Evolutionary conservation across 1,140 invertebrate species (phyloP), one percentile per base, ranked within the genome.

Genomic region (Lordiphosa clarofinis): DNA sequence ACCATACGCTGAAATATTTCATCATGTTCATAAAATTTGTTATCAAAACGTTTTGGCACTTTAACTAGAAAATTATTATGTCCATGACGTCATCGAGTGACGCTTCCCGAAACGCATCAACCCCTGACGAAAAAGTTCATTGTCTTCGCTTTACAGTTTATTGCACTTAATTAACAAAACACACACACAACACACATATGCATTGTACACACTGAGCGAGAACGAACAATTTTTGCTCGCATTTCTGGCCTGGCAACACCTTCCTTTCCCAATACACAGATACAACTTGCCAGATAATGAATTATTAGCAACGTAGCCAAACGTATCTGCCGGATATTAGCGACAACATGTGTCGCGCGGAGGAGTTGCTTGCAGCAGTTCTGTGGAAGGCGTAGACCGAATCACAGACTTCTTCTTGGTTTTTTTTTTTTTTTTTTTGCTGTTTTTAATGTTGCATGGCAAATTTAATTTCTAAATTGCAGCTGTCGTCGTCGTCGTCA

Each of bases 401-500:
- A 71, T 67, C 76, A 60, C 76, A 47, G 76, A 37, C 44, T 24
- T 40, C 28, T 49, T 24, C 52, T 13, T 28, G 19, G 35, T 39
- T 33, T 49, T 35, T 28, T 60, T 60, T 15, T 8, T 24, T 36
- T 19, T 50, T 54, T 54, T 53, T 56, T 15, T 15, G 15, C 39
- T 67, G 56, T 58, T 67, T 67, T 82, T 76, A 82, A 84, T 81
- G 76, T 84, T 81, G 76, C 76, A 81, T 84, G 76, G 78, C 72
- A 81, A 84, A 84, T 84, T 84, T 78, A 84, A 84, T 84, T 84
- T 84, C 78, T 84, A 84, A 84, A 84, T 84, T 84, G 79, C 78
- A 82, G 78, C 78, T 82, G 78, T 82, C 73, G 68, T 78, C 64
- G 59, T 66, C 48, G 63, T 12, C 44, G 47, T 37, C 28, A 44